Evolutionary conservation across 2,113 vertebrate species (phyloP), one percentile per base, ranked within the genome.

Genomic region (Rynchops niger): DNA sequence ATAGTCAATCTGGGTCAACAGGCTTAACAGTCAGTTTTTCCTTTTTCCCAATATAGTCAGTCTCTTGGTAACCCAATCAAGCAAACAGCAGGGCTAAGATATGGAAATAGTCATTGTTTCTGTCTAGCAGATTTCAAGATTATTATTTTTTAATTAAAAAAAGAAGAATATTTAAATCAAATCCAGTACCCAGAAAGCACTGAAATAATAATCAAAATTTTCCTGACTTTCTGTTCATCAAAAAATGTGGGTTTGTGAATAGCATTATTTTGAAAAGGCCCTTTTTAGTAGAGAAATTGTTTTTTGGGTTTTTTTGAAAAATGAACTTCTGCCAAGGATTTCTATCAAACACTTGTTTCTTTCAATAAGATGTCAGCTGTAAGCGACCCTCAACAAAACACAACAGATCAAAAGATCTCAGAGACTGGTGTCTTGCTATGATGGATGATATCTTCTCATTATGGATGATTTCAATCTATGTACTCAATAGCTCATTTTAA

Each of bases 21-120:
- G 5, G 32, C 4, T 91, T 77, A 82, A 27, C 12, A 38, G 20
- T 26, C 32, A 50, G 8, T 76, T 86, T 34, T 63, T 36, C 8
- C 3, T 30, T 76, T 86, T 63, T 36, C 56, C 12, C 2, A 0
- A 43, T 21, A 62, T 1, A 1, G 14, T 18, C 13, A 11, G 6
- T 78, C 2, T 74, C 23, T 47, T 71, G 7, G 9, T 42, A 72
- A 91, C 53, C 6, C 16, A 82, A 14, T 50, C 49, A 63, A 77
- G 6, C 26, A 80, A 88, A 63, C 0, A 67, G 11, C 4, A 58
- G n/a, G 15, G 26, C 1, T 9, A 71, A 82, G n/a, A 43, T 26
- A 36, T 20, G n/a, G 15, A 49, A 76, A 76, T 13, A 79, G 5
- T 32, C 8, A 29, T 11, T 47, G 15, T 6, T 90, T 90, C 61